These are phyloP conservation scores for Agriopis leucophaearia DNA, from an alignment of 2,888 invertebrate species.

Conservation along the genomic window DNA sequence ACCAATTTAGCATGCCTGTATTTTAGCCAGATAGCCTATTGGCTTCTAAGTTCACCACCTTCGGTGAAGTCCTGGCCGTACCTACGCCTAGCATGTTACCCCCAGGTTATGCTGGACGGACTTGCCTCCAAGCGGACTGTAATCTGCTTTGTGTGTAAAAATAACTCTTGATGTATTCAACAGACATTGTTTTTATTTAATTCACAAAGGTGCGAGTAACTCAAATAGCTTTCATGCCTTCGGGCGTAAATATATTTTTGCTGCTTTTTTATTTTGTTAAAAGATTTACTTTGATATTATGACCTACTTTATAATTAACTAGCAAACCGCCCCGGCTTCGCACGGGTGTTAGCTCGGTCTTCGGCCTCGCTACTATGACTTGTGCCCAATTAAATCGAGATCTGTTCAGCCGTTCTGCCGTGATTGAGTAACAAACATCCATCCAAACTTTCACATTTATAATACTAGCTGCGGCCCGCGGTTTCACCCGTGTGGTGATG, in stretches of 20 bases:
- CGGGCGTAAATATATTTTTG: not conserved
- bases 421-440: no score
- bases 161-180: not conserved
- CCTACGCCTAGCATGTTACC: not conserved
- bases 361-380: no score
- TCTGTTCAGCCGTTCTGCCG: no score
- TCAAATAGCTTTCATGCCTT: slow-evolving; percentile 6
- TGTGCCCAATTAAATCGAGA: no score
- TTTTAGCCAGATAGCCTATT: no score
- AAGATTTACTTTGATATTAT: not conserved
- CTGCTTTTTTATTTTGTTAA: not conserved
- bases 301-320: no score
- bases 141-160: not conserved
- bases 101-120: not conserved
- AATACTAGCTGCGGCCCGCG: no score
- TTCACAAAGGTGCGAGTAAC: not conserved
- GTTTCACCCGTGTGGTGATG: no score
- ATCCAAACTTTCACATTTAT: no score
- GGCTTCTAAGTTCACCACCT: not conserved
- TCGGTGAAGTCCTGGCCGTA: not conserved
- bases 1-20: no score
- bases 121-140: not conserved
- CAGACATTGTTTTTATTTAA: not conserved
- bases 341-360: no score
- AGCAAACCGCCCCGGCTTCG: no score